These are phyloP conservation scores for Pheosia tremula DNA, from an alignment of 2,888 invertebrate genomes.

Conservation along the genomic window DNA sequence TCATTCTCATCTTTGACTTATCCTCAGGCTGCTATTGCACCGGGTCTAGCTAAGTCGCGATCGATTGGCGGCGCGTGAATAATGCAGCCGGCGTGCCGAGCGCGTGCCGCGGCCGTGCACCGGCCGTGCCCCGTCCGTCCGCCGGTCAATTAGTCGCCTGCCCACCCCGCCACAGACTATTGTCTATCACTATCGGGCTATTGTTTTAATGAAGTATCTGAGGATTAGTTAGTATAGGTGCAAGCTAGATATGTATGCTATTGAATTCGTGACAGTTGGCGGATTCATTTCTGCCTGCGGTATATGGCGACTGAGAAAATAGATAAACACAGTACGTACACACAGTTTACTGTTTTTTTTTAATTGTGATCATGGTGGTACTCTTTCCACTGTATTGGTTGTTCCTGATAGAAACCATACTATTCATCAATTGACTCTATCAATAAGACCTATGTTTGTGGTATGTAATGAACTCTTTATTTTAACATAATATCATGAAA, in stretches of 20 bases:
- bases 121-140: slow-evolving; percentile 22
- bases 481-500: too few relatives aligned
- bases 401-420: too few relatives aligned
- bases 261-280: not conserved
- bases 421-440: too few relatives aligned
- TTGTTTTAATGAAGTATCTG: not conserved
- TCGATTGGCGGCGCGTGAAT: slow-evolving; percentile 38
- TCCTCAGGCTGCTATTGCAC: not conserved
- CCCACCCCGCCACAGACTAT: slow-evolving; percentile 15
- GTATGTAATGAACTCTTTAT: too few relatives aligned
- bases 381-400: too few relatives aligned
- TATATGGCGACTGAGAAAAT: too few relatives aligned
- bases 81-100: slow-evolving; percentile 37
- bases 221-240: not conserved
- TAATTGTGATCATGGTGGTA: too few relatives aligned
- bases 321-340: too few relatives aligned
- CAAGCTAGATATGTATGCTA: not conserved
- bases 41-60: slow-evolving; percentile 13
- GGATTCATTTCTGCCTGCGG: too few relatives aligned
- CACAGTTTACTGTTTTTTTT: too few relatives aligned
- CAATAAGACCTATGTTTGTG: too few relatives aligned
- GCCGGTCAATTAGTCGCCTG: slow-evolving; percentile 42
- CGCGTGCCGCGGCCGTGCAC: too few relatives aligned
- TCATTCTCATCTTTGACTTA: not conserved
- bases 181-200: slow-evolving; percentile 9